A percentile compares a stretch with the other conserved stretches of the same genome.
These are phyloP conservation scores for Zoanthus solanderi DNA, from an alignment of 92 coral and sea anemone genomes.

Conservation along the genomic window DNA sequence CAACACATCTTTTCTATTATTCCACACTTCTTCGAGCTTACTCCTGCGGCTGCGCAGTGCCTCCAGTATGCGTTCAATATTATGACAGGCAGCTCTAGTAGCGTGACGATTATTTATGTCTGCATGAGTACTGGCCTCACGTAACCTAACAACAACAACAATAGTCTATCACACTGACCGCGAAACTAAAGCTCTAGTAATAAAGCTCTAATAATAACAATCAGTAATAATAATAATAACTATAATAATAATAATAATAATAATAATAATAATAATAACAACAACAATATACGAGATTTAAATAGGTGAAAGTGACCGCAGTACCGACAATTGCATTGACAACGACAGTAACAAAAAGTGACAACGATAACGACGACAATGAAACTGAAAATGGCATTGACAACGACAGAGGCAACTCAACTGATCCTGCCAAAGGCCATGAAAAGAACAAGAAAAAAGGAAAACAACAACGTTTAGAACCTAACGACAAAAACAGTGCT, in stretches of 20 bases:
- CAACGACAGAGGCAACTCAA: background rate
- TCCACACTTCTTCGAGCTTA: conserved; percentile 94
- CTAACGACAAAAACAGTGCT: too few species aligned
- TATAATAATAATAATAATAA: background rate
- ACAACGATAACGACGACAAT: background rate
- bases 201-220: too few species aligned
- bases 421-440: too few species aligned
- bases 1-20: conserved; percentile 80
- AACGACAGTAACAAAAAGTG: background rate
- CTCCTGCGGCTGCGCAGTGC: conserved; percentile 89
- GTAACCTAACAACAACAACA: conserved; percentile 58
- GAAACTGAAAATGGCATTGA: background rate
- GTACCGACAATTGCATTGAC: background rate
- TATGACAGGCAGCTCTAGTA: conserved; percentile 95
- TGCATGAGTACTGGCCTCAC: conserved; percentile 94
- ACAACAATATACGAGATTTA: background rate
- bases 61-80: conserved; percentile 92
- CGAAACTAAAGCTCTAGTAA: background rate
- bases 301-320: background rate
- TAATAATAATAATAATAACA: background rate
- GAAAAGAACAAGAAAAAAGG: too few species aligned
- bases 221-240: background rate
- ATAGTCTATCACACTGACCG: background rate
- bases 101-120: conserved; percentile 98
- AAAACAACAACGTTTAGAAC: too few species aligned